Conservation (phyloP, 2,113 vertebrate genomes). For the Salvelinus namaycush region DNA sequence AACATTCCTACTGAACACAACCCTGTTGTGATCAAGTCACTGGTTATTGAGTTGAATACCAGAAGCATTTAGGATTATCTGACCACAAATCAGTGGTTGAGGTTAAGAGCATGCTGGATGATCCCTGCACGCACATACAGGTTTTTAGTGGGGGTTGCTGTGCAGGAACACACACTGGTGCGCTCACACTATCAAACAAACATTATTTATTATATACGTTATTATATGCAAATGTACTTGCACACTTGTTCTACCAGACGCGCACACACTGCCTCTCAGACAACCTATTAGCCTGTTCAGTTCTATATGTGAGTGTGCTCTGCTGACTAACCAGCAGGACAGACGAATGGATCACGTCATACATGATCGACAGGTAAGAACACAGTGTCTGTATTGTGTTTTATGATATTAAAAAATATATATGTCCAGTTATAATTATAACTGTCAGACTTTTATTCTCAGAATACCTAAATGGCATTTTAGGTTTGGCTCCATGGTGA, state of each 20-base stretch:
- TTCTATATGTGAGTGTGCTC: conserved; percentile 13
- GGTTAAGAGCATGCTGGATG: neutral
- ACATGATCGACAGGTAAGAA: conserved; percentile 57
- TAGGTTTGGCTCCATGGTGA: neutral
- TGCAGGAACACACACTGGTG: neutral
- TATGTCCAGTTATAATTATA: neutral
- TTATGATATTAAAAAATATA: too few species aligned
- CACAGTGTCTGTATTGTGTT: neutral
- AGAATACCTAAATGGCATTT: neutral
- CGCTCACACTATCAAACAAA: neutral
- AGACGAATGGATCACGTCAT: conserved; percentile 39
- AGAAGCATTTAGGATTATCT: too few species aligned
- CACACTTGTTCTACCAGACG: neutral
- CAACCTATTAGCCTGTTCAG: conserved; percentile 23
- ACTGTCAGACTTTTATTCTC: neutral
- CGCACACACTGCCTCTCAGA: conserved; percentile 12
- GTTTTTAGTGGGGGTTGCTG: neutral
- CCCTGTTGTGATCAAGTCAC: too few species aligned
- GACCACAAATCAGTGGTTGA: too few species aligned
- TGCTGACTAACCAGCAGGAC: conserved; percentile 21
- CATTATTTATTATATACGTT: neutral
- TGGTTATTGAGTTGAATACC: too few species aligned
- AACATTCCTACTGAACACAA: neutral
- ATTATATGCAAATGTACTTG: neutral
- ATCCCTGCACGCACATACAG: conserved; percentile 17